These are phyloP conservation scores for Neolamprologus tretocephalus DNA, from an alignment of 2,113 vertebrate species.

Conservation along the genomic window DNA sequence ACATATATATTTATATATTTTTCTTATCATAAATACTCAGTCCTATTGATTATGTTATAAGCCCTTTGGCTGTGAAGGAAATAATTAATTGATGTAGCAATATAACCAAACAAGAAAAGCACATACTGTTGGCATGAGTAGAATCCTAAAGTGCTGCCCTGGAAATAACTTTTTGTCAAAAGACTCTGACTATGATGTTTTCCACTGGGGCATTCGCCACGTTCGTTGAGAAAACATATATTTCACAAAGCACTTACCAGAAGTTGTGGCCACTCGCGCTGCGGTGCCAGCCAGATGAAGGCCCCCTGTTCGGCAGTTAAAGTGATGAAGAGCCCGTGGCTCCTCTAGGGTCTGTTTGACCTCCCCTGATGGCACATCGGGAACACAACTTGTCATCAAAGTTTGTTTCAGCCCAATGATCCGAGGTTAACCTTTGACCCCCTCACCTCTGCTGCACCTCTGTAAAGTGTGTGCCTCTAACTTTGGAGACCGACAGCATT, in stretches of 20 bases:
- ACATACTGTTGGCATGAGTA: neutral
- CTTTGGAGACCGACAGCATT: constrained; percentile 56
- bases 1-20: neutral
- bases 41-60: constrained; percentile 8
- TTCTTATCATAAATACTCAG: constrained; percentile 1
- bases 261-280: neutral
- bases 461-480: constrained; percentile 58
- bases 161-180: neutral
- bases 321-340: constrained; percentile 42
- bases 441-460: constrained; percentile 56
- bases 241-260: neutral
- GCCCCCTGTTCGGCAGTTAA: constrained; percentile 29
- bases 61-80: neutral
- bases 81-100: neutral
- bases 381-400: constrained; percentile 66
- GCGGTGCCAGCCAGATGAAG: neutral
- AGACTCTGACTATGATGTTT: neutral
- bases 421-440: constrained; percentile 69
- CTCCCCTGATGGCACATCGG: constrained; percentile 44
- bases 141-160: neutral
- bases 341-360: constrained; percentile 48
- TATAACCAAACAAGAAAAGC: neutral
- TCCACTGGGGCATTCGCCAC: neutral
- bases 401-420: constrained; percentile 60
- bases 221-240: neutral